Evolutionary conservation across 1,140 invertebrate species (phyloP).

Genomic region (Bombus confusus): DNA sequence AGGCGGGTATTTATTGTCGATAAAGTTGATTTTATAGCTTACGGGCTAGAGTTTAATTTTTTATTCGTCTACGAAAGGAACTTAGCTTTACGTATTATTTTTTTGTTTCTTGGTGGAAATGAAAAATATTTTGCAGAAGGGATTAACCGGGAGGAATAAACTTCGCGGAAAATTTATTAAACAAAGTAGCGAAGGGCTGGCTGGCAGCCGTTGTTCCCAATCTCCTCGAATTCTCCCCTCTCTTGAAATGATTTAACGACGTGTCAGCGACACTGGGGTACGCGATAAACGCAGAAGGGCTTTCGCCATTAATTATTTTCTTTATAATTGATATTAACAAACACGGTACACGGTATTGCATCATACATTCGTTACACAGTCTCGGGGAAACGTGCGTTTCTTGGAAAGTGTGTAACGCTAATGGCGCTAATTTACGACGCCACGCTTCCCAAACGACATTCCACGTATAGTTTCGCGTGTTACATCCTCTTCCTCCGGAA

Average conservation of each 20-base stretch:
- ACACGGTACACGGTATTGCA: not conserved
- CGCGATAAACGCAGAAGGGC: not conserved
- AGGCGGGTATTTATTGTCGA: no score
- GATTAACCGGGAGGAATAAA: not conserved
- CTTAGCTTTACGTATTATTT: no score
- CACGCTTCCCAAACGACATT: slow-evolving; percentile 12
- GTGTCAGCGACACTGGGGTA: not conserved
- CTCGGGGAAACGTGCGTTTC: not conserved
- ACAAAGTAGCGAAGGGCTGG: not conserved
- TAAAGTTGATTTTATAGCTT: not conserved
- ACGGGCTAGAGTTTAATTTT: not conserved
- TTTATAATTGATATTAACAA: slow-evolving; percentile 29
- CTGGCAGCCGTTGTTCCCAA: not conserved
- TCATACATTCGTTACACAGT: slow-evolving; percentile 1
- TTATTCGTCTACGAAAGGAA: not conserved
- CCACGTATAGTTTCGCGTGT: not conserved
- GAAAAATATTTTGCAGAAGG: not conserved
- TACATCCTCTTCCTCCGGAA: not conserved
- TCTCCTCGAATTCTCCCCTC: not conserved
- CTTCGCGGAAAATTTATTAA: not conserved
- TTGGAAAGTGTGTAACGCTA: not conserved
- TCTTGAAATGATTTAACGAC: not conserved
- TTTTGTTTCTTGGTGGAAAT: no score
- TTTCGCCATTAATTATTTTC: slow-evolving; percentile 1
- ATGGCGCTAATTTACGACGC: not conserved